Percentiles rank a stretch among this genome's conserved stretches.
These are phyloP conservation scores for Cordilura impudica DNA, from an alignment of 2,888 invertebrate species.

Conservation along the genomic window DNA sequence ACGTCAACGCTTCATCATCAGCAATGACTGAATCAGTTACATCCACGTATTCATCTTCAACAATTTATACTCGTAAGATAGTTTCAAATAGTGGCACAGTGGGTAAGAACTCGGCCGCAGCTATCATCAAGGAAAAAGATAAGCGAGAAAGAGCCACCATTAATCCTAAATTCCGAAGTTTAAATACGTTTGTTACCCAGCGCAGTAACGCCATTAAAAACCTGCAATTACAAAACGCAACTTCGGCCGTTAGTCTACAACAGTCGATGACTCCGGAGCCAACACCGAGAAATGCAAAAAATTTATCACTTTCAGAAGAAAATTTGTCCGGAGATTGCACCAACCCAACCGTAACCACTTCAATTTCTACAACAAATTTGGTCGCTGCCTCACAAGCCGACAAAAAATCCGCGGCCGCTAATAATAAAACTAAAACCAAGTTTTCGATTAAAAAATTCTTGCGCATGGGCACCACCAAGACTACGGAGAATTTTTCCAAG, in stretches of 20 bases:
- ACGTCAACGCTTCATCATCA: constrained; percentile 48
- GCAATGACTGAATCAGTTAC: constrained; percentile 22
- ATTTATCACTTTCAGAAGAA: constrained; percentile 87
- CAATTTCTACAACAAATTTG: constrained; percentile 53
- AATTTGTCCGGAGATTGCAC: constrained; percentile 78
- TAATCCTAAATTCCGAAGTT: constrained; percentile 81
- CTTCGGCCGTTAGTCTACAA: constrained; percentile 71
- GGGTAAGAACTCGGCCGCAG: constrained; percentile 80
- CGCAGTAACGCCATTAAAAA: constrained; percentile 75
- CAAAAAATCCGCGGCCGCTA: constrained; percentile 65
- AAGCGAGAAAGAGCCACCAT: constrained; percentile 85
- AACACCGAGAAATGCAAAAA: constrained; percentile 79
- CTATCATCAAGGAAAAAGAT: constrained; percentile 86
- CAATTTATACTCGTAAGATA: constrained; percentile 66
- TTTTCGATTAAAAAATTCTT: constrained; percentile 91
- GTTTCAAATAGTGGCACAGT: constrained; percentile 57
- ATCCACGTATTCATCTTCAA: constrained; percentile 41
- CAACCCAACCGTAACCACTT: constrained; percentile 45
- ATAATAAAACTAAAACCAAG: constrained; percentile 83
- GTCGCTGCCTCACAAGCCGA: constrained; percentile 33
- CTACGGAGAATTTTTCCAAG: constrained; percentile 78
- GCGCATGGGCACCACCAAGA: constrained; percentile 87
- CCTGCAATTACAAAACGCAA: constrained; percentile 71
- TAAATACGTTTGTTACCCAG: constrained; percentile 77
- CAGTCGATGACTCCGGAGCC: constrained; percentile 81